A percentile compares a stretch with the other conserved stretches of the same genome.
These are phyloP conservation scores for rabbit (Oryctolagus cuniculus) DNA, from an alignment of 2,113 vertebrate species.

Conservation along the genomic window DNA sequence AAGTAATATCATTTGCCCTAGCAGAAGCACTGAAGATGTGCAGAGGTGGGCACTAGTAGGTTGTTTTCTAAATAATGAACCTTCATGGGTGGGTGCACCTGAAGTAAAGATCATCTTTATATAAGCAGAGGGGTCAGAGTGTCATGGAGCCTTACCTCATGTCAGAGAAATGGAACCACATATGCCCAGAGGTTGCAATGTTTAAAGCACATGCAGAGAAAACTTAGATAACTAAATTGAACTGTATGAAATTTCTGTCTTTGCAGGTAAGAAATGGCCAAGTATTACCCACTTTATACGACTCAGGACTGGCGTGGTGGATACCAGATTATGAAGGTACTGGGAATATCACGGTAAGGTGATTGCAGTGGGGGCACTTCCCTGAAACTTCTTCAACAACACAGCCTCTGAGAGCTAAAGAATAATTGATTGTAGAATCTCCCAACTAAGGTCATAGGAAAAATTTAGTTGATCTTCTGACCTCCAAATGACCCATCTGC, in stretches of 20 bases:
- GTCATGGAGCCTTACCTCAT: not conserved
- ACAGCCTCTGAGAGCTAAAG: not conserved
- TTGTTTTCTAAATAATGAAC: not conserved
- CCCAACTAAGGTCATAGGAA: not conserved
- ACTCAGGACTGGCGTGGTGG: not conserved
- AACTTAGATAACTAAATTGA: not conserved
- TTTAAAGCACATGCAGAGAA: not conserved
- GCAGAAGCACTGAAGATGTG: not conserved
- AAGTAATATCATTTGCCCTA: not conserved
- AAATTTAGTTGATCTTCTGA: not conserved
- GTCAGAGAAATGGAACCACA: not conserved
- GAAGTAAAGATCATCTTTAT: not conserved
- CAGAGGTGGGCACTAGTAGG: not conserved
- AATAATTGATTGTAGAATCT: not conserved
- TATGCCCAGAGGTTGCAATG: not conserved
- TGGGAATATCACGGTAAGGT: not conserved
- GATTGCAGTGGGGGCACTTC: not conserved
- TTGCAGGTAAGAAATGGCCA: not conserved
- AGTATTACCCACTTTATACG: not conserved
- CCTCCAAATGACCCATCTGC: not conserved
- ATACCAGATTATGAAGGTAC: not conserved
- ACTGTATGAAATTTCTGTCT: not conserved
- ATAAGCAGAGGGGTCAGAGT: not conserved
- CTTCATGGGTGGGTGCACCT: not conserved
- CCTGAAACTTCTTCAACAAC: not conserved